A percentile compares a stretch with the other conserved stretches of the same genome.
Evolutionary conservation across 2,113 vertebrate genomes (phyloP).

Genomic region (Neodontobutis hainanensis): DNA sequence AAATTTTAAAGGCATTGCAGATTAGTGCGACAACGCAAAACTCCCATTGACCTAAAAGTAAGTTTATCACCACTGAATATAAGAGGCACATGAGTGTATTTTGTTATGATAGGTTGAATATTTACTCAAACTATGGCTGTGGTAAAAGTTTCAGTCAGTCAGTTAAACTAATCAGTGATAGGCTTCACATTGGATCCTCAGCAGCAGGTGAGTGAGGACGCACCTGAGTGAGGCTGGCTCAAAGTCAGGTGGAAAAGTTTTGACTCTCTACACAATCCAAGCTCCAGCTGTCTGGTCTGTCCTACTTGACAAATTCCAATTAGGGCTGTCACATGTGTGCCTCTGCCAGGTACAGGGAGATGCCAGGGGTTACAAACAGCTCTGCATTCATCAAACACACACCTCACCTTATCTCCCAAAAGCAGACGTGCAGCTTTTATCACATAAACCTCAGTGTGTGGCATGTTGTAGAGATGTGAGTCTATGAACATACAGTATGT

Average conservation of each 20-base stretch:
- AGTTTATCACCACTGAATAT: slow-evolving; percentile 51
- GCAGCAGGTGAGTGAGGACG: slow-evolving; percentile 2
- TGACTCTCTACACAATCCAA: slow-evolving; percentile 6
- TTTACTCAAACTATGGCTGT: slow-evolving; percentile 20
- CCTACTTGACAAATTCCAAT: slow-evolving; percentile 12
- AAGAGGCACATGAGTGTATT: slow-evolving; percentile 34
- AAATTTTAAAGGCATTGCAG: slow-evolving; percentile 52
- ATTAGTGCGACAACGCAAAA: slow-evolving; percentile 62
- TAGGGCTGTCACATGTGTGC: slow-evolving; percentile 11
- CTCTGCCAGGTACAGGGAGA: slow-evolving; percentile 39
- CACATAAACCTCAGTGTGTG: slow-evolving; percentile 32
- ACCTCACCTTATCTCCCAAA: slow-evolving; percentile 70
- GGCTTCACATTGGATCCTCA: slow-evolving; percentile 11
- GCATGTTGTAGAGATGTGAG: slow-evolving; percentile 15
- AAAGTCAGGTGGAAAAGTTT: not conserved
- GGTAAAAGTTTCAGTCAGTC: slow-evolving; percentile 47
- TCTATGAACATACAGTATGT: not conserved
- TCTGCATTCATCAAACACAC: slow-evolving; percentile 13
- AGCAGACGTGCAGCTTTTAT: slow-evolving; percentile 63
- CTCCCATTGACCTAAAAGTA: slow-evolving; percentile 63
- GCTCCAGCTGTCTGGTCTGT: slow-evolving; percentile 8
- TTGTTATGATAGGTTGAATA: slow-evolving; percentile 6
- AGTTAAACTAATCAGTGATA: slow-evolving; percentile 48
- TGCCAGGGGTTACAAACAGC: slow-evolving; percentile 32
- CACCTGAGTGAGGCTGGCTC: slow-evolving; percentile 2